Percentiles rank a stretch among this genome's conserved stretches.
Conservation (phyloP, 2,797 vertebrate genomes). For the Lagodon rhomboides region DNA sequence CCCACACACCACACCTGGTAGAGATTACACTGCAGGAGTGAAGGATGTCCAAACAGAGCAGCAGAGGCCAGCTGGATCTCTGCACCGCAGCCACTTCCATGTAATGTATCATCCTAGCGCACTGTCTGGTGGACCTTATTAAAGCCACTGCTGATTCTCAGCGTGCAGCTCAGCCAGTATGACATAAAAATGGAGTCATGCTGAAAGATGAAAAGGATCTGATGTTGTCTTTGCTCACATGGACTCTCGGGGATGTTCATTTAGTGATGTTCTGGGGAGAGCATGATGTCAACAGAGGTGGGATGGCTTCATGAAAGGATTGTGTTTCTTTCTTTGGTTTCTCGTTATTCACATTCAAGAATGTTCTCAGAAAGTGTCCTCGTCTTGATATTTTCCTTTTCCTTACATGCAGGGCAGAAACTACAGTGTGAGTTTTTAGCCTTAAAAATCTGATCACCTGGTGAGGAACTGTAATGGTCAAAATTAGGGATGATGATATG, state of each 20-base stretch:
- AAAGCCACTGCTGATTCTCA: constrained; percentile 31
- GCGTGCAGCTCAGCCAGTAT: not conserved
- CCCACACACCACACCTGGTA: constrained; percentile 53
- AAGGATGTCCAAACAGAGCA: constrained; percentile 50
- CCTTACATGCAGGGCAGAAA: not conserved
- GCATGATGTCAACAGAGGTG: not conserved
- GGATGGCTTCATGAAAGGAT: not conserved
- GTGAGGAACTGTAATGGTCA: not conserved
- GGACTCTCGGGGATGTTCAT: constrained; percentile 1
- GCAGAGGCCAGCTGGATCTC: constrained; percentile 43
- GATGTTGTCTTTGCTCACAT: constrained; percentile 16
- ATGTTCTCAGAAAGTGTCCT: not conserved
- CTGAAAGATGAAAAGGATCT: constrained; percentile 44
- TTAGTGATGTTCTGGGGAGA: constrained; percentile 9
- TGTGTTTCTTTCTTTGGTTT: not conserved
- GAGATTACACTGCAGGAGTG: constrained; percentile 60
- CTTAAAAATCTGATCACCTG: not conserved
- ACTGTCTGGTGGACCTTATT: constrained; percentile 32
- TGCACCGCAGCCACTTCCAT: constrained; percentile 17
- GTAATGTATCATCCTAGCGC: constrained; percentile 34
- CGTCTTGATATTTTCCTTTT: not conserved
- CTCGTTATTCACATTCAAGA: not conserved
- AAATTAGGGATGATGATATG: not conserved
- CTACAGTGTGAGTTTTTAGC: not conserved
- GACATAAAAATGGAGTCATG: constrained; percentile 38